Conservation (phyloP, 2,888 invertebrate species). For the Neoscelio sp. region DNA sequence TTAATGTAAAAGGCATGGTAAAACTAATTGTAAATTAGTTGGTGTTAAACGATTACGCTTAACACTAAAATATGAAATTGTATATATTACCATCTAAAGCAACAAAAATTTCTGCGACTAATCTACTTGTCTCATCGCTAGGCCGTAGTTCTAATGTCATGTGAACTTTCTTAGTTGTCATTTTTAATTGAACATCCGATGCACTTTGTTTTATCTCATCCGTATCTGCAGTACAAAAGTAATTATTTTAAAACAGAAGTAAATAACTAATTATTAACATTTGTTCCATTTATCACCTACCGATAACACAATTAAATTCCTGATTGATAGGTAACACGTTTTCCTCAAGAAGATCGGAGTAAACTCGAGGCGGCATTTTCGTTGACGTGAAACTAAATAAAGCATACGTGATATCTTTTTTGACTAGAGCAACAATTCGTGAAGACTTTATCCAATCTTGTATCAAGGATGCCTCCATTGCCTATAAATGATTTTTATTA, state of each 20-base stretch:
- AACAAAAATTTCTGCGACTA: slow-evolving; percentile 89
- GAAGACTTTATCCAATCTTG: slow-evolving; percentile 84
- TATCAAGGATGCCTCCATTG: slow-evolving; percentile 83
- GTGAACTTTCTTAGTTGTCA: slow-evolving; percentile 84
- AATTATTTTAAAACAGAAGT: too few species aligned
- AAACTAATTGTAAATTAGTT: too few species aligned
- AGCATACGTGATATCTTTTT: slow-evolving; percentile 85
- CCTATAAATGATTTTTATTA: slow-evolving; percentile 69
- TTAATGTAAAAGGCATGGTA: background rate
- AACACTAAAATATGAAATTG: background rate
- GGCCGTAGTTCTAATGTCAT: slow-evolving; percentile 85
- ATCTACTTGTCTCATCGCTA: slow-evolving; percentile 87
- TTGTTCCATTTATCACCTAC: slow-evolving; percentile 79
- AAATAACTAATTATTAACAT: background rate
- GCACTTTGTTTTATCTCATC: slow-evolving; percentile 83
- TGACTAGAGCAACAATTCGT: slow-evolving; percentile 86
- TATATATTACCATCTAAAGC: slow-evolving; percentile 87
- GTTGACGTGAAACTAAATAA: slow-evolving; percentile 85
- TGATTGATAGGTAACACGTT: slow-evolving; percentile 92
- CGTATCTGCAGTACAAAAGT: slow-evolving; percentile 81
- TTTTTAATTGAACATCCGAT: slow-evolving; percentile 84
- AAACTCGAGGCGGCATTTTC: slow-evolving; percentile 88
- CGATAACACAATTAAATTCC: slow-evolving; percentile 91
- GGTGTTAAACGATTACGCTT: too few species aligned
- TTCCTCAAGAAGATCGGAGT: slow-evolving; percentile 92